phyloP scores from a whole-genome alignment of 2,888 invertebrate species.

The Fabriciana adippe region DNA sequence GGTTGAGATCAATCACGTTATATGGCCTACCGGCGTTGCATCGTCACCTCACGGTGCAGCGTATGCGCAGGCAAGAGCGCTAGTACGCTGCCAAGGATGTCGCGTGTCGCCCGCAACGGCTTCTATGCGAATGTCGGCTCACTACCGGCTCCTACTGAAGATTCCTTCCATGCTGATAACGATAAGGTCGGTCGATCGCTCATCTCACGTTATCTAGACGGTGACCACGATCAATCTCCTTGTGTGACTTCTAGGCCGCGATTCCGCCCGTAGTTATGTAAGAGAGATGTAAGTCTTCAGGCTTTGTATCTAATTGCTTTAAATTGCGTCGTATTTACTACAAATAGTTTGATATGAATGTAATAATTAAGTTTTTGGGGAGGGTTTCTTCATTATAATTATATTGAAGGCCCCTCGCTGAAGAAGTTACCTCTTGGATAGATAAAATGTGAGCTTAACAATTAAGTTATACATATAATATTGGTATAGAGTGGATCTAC shows the following conservation, averaged over 20 bases:
- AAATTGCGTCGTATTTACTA: background rate
- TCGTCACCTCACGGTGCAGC: constrained; percentile 65
- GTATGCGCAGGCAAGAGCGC: constrained; percentile 49
- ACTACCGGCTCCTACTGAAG: constrained; percentile 63
- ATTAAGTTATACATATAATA: too few relatives aligned
- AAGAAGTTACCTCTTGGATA: background rate
- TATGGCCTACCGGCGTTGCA: constrained; percentile 67
- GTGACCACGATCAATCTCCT: constrained; percentile 66
- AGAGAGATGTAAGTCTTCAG: constrained; percentile 38
- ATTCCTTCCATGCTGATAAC: constrained; percentile 76
- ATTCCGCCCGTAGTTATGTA: constrained; percentile 51
- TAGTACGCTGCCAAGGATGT: constrained; percentile 60
- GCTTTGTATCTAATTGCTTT: constrained; percentile 33
- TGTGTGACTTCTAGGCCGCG: constrained; percentile 48
- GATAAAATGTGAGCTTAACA: background rate
- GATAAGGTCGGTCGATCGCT: constrained; percentile 73
- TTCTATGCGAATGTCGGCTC: constrained; percentile 75
- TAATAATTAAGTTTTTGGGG: background rate
- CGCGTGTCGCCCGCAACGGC: constrained; percentile 76
- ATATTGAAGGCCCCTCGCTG: too few relatives aligned
- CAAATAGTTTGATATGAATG: background rate
- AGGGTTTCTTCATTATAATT: too few relatives aligned
- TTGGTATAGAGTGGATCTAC: too few relatives aligned
- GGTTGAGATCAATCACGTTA: constrained; percentile 65
- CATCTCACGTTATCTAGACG: constrained; percentile 72